Evolutionary conservation across 2,113 vertebrate genomes (phyloP).

Genomic region (Numenius arquata): DNA sequence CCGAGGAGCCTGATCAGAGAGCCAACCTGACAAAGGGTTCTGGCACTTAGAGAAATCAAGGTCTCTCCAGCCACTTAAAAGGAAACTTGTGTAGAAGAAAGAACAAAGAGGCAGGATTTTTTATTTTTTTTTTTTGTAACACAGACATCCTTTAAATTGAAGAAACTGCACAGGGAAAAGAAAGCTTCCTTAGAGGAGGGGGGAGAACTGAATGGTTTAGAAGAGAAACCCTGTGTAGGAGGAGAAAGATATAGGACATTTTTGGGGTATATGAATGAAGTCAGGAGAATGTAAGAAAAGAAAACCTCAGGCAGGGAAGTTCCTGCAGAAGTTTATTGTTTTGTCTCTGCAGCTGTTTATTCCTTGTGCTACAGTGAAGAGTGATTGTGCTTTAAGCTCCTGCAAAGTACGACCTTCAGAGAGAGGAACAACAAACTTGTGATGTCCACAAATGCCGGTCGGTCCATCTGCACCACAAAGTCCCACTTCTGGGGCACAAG

Average conservation of each 20-base stretch:
- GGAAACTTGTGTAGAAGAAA: conserved; percentile 30
- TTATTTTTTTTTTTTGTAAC: not conserved
- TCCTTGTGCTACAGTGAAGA: not conserved
- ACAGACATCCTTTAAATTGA: conserved; percentile 12
- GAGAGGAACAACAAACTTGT: not conserved
- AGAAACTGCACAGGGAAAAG: not conserved
- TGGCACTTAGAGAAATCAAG: conserved; percentile 56
- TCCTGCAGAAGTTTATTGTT: not conserved
- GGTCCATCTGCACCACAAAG: not conserved
- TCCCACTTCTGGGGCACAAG: not conserved
- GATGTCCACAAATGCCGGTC: not conserved
- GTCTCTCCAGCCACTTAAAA: conserved; percentile 62
- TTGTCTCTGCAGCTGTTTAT: not conserved
- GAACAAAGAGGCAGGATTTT: conserved; percentile 44
- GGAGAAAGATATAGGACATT: not conserved
- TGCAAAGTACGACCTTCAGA: not conserved
- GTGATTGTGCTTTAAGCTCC: not conserved
- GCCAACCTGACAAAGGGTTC: conserved; percentile 52
- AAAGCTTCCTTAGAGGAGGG: not conserved
- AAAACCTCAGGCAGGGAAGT: not conserved
- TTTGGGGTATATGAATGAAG: not conserved
- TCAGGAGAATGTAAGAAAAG: not conserved
- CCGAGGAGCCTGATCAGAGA: conserved; percentile 41
- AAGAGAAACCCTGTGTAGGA: not conserved
- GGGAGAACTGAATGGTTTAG: not conserved